Evolutionary conservation across 2,888 invertebrate genomes (phyloP), one percentile per base, ranked within the genome.

Genomic region (Thalpophila matura): DNA sequence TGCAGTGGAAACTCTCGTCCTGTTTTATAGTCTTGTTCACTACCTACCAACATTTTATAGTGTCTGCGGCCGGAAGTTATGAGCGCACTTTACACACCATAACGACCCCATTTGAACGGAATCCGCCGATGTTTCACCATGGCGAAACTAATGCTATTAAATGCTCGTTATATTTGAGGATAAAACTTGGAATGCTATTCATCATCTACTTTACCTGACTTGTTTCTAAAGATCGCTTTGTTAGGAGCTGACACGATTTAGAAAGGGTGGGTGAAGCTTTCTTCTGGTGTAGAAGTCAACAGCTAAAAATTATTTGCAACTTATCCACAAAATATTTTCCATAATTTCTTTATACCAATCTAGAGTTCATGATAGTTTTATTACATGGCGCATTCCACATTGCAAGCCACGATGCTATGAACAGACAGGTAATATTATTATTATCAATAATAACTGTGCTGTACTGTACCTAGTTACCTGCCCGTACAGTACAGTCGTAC

Each of bases 51-150:
- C 42, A 61, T 61, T 72, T 57, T 47, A 72, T 55, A 27, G 54
- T 58, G 46, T 55, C 51, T 72, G 27, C 51, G 54, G 46, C 61
- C 67, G 67, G 61, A 72, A 72, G 61, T 31, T 58, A 51, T 61
- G 37, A 58, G 57, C 35, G 10, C 53, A 57, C 46, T 72, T 57
- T 66, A 72, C 38, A 62, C 58, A 45, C 51, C 54, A 57, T 49
- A 57, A 72, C 57, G 57, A 14, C 43, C 37, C 22, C 51, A 55
- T 65, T 71, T 71, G 7, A 37, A 45, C 26, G 51, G 38, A 43
- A 31, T 54, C 46, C 37, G 27, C 50, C 55, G 42, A 58, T 64
- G 27, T 51, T 61, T 53, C 29, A 50, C 45, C 46, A 55, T 49
- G 18, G 31, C 51, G 51, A 55, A 71, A 42, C 66, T 37, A 71